These are phyloP conservation scores for Varecia variegata DNA, from an alignment of 2,797 vertebrate species.

Conservation along the genomic window DNA sequence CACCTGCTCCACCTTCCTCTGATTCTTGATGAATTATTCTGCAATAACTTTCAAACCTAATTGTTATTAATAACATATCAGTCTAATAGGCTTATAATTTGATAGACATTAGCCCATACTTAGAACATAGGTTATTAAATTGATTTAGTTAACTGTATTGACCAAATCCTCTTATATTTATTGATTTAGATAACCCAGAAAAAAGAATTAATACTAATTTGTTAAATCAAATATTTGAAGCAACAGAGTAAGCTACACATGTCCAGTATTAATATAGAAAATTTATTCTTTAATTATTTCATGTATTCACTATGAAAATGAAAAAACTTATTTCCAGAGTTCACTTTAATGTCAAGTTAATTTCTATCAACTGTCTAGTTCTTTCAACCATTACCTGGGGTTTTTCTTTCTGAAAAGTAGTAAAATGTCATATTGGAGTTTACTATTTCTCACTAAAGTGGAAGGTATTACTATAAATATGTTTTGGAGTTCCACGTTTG, in stretches of 20 bases:
- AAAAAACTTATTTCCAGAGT: not conserved
- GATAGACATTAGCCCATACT: not conserved
- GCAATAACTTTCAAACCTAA: not conserved
- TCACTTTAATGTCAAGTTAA: not conserved
- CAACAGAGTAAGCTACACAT: not conserved
- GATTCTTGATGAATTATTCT: not conserved
- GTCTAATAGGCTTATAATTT: not conserved
- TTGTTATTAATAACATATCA: not conserved
- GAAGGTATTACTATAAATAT: not conserved
- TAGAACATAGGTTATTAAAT: not conserved
- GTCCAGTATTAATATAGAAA: not conserved
- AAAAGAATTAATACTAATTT: not conserved
- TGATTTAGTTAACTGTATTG: not conserved
- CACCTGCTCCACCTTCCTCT: not conserved
- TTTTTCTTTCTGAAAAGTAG: constrained; percentile 24
- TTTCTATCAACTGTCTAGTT: not conserved
- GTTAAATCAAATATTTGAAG: not conserved
- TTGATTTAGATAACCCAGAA: not conserved
- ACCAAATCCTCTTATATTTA: not conserved
- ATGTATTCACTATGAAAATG: not conserved
- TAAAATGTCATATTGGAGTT: not conserved
- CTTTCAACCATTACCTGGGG: not conserved
- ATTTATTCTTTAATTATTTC: constrained; percentile 12
- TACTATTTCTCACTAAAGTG: not conserved
- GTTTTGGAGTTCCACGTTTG: not conserved